These are phyloP conservation scores for Phengaris arion DNA, from an alignment of 2,888 invertebrate genomes.

Conservation along the genomic window DNA sequence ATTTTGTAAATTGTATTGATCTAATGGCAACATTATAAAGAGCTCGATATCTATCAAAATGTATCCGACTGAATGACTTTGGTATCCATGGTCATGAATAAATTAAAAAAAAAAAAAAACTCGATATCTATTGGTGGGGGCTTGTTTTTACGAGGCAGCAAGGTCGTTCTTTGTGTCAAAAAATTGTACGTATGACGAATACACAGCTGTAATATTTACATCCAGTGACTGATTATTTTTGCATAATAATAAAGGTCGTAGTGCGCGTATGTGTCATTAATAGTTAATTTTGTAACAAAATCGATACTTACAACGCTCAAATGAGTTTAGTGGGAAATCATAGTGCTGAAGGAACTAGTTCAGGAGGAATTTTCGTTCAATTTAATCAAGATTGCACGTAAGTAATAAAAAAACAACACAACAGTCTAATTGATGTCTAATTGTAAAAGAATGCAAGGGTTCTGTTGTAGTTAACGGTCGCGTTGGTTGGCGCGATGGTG, in stretches of 20 bases:
- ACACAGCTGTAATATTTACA: constrained; percentile 64
- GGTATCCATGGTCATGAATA: too few species aligned
- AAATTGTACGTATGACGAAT: constrained; percentile 68
- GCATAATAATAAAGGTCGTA: constrained; percentile 56
- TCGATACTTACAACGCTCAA: constrained; percentile 80
- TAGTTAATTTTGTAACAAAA: constrained; percentile 57
- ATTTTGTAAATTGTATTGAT: not conserved
- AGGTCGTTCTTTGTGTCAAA: constrained; percentile 84
- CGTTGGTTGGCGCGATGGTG: constrained; percentile 12
- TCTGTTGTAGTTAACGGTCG: not conserved
- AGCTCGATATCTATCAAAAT: too few species aligned
- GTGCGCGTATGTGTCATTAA: constrained; percentile 63
- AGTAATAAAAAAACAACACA: constrained; percentile 66
- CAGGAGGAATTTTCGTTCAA: constrained; percentile 94
- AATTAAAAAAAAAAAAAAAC: too few species aligned
- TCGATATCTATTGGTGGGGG: constrained; percentile 2
- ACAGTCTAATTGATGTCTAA: not conserved
- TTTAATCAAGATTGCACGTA: constrained; percentile 99
- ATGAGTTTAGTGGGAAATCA: constrained; percentile 90
- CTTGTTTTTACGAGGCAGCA: constrained; percentile 54
- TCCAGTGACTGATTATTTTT: constrained; percentile 65
- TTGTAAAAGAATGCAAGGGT: not conserved
- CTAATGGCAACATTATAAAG: constrained; percentile 1
- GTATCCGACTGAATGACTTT: too few species aligned
- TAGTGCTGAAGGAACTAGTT: constrained; percentile 86